Evolutionary conservation across 2,888 invertebrate genomes (phyloP).

Genomic region (Protophormia terraenovae): DNA sequence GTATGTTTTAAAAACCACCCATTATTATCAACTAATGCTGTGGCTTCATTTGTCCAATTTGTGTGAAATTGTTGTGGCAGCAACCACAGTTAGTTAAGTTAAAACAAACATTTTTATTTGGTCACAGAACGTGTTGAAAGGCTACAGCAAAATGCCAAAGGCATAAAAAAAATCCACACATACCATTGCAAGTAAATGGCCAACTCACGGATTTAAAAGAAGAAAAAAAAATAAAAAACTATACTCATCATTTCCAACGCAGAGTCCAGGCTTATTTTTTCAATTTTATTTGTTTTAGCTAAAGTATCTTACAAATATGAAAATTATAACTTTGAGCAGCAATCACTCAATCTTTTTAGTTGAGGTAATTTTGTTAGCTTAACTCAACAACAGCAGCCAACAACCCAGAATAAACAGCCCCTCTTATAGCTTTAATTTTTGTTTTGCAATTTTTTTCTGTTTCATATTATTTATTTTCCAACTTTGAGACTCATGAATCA

Average conservation of each 20-base stretch:
- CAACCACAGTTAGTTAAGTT: conserved; percentile 68
- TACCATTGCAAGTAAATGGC: conserved; percentile 46
- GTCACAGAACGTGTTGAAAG: conserved; percentile 71
- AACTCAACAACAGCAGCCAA: conserved; percentile 21
- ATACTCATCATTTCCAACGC: conserved; percentile 46
- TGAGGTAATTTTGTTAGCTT: conserved; percentile 51
- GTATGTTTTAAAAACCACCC: conserved; percentile 66
- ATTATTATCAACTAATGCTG: conserved; percentile 72
- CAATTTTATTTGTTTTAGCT: conserved; percentile 30
- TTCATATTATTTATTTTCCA: conserved; percentile 53
- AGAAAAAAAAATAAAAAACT: too few relatives aligned
- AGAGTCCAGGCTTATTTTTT: too few relatives aligned
- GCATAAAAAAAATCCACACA: conserved; percentile 40
- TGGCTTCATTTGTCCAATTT: conserved; percentile 74
- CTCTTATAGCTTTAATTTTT: neutral
- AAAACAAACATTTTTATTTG: conserved; percentile 73
- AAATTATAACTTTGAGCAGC: conserved; percentile 81
- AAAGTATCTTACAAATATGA: conserved; percentile 78
- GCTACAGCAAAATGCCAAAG: conserved; percentile 57
- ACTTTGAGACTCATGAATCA: conserved; percentile 78
- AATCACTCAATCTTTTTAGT: conserved; percentile 80
- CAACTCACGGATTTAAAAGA: conserved; percentile 55
- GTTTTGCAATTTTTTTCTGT: neutral
- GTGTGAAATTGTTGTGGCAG: conserved; percentile 68
- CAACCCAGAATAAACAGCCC: neutral